These are phyloP conservation scores for Phaedon cochleariae DNA, from an alignment of 2,888 invertebrate species.

Conservation along the genomic window DNA sequence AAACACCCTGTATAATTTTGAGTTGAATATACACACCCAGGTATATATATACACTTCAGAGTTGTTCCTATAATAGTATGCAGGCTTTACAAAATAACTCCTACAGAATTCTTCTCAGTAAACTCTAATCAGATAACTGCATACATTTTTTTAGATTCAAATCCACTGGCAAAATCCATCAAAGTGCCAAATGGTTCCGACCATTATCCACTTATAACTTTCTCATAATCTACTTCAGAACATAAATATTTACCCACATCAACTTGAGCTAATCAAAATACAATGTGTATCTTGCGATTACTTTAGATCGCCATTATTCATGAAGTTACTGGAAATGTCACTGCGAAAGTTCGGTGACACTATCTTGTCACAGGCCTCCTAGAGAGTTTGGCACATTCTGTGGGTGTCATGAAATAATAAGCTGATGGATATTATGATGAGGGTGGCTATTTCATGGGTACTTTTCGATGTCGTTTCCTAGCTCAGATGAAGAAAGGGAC, in stretches of 20 bases:
- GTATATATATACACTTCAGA: too few species aligned
- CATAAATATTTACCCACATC: constrained; percentile 15
- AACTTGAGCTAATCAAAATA: constrained; percentile 18
- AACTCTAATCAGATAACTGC: too few species aligned
- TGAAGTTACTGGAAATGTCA: constrained; percentile 8
- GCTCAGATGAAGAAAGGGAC: too few species aligned
- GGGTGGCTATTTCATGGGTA: constrained; percentile 23
- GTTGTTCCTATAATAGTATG: too few species aligned
- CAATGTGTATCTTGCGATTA: constrained; percentile 18
- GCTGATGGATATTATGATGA: constrained; percentile 14
- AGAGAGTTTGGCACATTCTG: constrained; percentile 1
- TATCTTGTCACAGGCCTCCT: neutral
- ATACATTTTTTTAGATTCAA: neutral
- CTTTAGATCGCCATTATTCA: constrained; percentile 18
- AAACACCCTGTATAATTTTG: too few species aligned
- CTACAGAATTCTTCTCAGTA: too few species aligned
- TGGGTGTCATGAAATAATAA: constrained; percentile 14
- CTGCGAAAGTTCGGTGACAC: constrained; percentile 16
- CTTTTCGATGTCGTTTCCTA: too few species aligned
- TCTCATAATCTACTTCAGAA: neutral
- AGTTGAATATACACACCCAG: too few species aligned
- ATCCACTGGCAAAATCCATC: neutral
- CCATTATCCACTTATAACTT: constrained; percentile 8
- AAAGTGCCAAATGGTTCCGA: neutral
- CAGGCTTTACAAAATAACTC: too few species aligned